Base-by-base conservation (phyloP, 2,113 vertebrate genomes). In the Pseudorasbora parva region DNA sequence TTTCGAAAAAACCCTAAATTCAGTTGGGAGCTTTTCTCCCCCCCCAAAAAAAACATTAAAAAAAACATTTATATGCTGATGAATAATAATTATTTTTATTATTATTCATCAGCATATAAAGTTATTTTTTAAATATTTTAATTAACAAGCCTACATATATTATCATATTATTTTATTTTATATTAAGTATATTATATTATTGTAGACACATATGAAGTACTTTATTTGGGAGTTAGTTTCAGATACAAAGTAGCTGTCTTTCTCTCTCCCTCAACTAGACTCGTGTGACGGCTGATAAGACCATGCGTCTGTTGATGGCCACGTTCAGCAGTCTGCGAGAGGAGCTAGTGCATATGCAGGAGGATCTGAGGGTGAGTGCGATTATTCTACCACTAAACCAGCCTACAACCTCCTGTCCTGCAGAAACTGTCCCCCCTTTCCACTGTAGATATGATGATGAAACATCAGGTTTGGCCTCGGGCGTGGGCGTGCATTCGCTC, bases 251-350 rank as follows among this genome's bases (percentile, higher is more conserved):
- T 54, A 54, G 54, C 25, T 75, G 43, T 60, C 3, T 62, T 23
- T 62, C 8, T 43, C 23, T 75, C 23, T 75, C 21, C 57, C 21
- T 33, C 37, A 11, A 71, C 43, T 84, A 99, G 98, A 98, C 97
- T 86, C 96, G 97, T 83, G 85, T 87, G 23, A 97, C 96, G 0
- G 96, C 97, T 0, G 96, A 98, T 83, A 99, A 96, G 87, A 97
- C 96, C 85, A 92, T 98, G 92, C 94, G 94, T 43, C 93, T 99
- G 11, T 96, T 99, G 85, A 92, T 99, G 60, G 93, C 96, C 85
- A 98, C 97, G 9, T 99, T 99, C 93, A 96, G 90, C 90, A 97
- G 94, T 1, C 90, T 99, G 78, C 94, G 96, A 7, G 97, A 99
- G 84, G 97, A 99, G 71, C 95, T 99, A 1, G 87, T 95, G 83